These are phyloP conservation scores for Strongylocentrotus purpuratus DNA, from an alignment of 35 echinoderm and acorn worm species.

Conservation along the genomic window DNA sequence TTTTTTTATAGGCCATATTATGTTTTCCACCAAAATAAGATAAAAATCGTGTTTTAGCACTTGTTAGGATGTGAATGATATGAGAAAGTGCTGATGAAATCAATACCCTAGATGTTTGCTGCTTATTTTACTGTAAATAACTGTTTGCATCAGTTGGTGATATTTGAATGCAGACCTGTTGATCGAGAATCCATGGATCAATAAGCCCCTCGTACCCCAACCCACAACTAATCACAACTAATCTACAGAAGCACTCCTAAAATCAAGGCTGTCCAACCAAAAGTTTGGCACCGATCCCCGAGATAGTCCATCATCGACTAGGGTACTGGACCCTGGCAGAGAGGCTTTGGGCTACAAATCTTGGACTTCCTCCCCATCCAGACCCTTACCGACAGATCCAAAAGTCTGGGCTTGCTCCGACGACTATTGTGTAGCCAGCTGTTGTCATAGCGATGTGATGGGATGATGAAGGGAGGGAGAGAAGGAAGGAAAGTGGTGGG, in stretches of 20 bases:
- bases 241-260: background rate
- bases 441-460: background rate
- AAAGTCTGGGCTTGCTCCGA: background rate
- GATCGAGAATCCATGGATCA: background rate
- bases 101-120: background rate
- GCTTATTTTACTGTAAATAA: too few relatives aligned
- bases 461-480: background rate
- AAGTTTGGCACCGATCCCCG: background rate
- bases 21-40: background rate
- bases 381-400: slow-evolving; percentile 2
- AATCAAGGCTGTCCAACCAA: background rate
- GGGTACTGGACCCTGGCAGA: background rate
- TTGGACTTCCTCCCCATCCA: background rate
- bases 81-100: background rate
- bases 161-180: background rate
- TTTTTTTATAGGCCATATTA: background rate
- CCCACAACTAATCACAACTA: background rate
- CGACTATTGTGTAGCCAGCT: background rate
- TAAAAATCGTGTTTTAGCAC: background rate
- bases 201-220: background rate
- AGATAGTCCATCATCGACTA: background rate
- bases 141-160: too few relatives aligned
- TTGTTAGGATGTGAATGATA: background rate
- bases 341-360: slow-evolving; percentile 15
- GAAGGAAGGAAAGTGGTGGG: background rate